Conservation (phyloP, 35 echinoderm and acorn worm species). For the Nesometra sesokonis region DNA sequence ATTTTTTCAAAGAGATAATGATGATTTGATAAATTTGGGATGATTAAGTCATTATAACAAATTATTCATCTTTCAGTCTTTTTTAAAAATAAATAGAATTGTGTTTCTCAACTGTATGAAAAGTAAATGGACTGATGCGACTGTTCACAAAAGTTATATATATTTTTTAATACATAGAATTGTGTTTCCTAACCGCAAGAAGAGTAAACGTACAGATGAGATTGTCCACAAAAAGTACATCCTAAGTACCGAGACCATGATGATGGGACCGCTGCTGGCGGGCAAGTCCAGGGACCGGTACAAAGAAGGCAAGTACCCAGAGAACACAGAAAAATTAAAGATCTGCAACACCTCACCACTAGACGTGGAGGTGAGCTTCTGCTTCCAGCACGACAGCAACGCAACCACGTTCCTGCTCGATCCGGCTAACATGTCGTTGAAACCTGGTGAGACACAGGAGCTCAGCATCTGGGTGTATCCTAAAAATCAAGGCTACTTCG, state of each 20-base stretch:
- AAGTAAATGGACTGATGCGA: no score
- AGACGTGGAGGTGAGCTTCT: constrained; percentile 85
- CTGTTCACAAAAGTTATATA: no score
- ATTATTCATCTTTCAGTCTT: no score
- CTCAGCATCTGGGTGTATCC: constrained; percentile 89
- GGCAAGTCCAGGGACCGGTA: constrained; percentile 92
- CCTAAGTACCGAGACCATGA: constrained; percentile 68
- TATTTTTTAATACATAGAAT: constrained; percentile 25
- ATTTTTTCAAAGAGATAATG: no score
- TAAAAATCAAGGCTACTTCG: constrained; percentile 99
- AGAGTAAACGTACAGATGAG: constrained; percentile 82
- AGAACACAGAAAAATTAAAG: constrained; percentile 93
- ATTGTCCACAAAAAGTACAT: constrained; percentile 99
- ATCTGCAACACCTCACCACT: constrained; percentile 88
- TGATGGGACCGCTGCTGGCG: constrained; percentile 89
- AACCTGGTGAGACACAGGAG: constrained; percentile 89
- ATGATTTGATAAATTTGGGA: no score
- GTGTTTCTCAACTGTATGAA: no score
- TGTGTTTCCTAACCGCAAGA: constrained; percentile 97
- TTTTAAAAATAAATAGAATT: no score
- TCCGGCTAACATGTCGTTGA: constrained; percentile 70
- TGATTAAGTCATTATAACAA: no score
- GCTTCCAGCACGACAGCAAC: constrained; percentile 91
- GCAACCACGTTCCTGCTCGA: constrained; percentile 84
- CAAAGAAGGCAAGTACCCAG: constrained; percentile 93